phyloP scores from a whole-genome alignment of 2,888 invertebrate genomes.

The Ecliptopera silaceata region DNA sequence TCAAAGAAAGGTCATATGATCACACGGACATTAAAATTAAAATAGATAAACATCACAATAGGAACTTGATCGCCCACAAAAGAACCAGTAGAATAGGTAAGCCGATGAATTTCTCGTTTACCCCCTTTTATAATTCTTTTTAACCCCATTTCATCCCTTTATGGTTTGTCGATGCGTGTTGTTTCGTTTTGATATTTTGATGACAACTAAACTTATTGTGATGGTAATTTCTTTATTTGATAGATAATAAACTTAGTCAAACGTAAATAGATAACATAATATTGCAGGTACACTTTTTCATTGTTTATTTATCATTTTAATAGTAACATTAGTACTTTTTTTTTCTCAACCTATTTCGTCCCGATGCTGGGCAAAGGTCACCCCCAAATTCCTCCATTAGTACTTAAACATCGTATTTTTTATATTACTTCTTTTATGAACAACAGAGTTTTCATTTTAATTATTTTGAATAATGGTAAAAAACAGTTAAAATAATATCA shows the following conservation, averaged over 20 bases:
- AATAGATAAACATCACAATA: slow-evolving; percentile 48
- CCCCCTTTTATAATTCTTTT: background rate
- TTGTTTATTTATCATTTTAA: no score
- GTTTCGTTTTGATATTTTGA: slow-evolving; percentile 16
- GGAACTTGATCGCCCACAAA: slow-evolving; percentile 51
- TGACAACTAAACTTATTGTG: slow-evolving; percentile 6
- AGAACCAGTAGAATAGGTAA: slow-evolving; percentile 38
- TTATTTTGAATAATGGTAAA: no score
- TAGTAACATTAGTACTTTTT: no score
- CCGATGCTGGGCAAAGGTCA: no score
- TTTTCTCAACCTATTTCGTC: no score
- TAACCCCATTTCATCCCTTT: slow-evolving; percentile 10
- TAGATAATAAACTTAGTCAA: background rate
- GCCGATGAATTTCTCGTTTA: slow-evolving; percentile 8
- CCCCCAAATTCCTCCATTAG: no score
- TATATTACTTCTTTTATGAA: no score
- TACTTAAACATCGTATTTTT: no score
- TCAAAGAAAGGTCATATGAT: slow-evolving; percentile 36
- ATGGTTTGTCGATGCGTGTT: slow-evolving; percentile 13
- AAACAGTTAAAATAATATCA: no score
- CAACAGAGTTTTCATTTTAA: no score
- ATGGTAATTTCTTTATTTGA: background rate
- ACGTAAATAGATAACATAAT: background rate
- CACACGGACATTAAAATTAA: slow-evolving; percentile 57
- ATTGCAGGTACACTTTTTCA: no score